Percentiles rank a stretch among this genome's conserved stretches.
These are phyloP conservation scores for Campoplex nolae DNA, from an alignment of 2,888 invertebrate species.

Conservation along the genomic window DNA sequence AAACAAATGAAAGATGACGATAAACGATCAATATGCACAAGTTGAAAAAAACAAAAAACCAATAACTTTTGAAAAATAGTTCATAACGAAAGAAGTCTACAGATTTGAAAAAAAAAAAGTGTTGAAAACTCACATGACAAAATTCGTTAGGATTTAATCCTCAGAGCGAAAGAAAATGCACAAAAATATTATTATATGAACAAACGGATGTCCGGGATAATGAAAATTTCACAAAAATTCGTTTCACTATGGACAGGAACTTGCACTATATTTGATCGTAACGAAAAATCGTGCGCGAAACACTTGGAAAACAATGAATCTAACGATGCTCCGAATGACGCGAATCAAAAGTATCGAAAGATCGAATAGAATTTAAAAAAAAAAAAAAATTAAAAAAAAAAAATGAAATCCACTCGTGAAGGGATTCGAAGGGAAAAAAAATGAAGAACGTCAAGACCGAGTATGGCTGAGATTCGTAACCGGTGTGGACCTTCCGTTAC, in stretches of 20 bases:
- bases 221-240: constrained; percentile 8
- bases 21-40: not conserved
- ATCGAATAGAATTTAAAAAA: no score
- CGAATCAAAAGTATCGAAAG: not conserved
- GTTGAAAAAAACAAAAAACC: no score
- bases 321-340: not conserved
- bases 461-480: constrained; percentile 75
- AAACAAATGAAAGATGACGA: not conserved
- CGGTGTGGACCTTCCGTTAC: constrained; percentile 74
- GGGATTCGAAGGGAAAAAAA: constrained; percentile 17
- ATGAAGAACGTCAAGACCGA: constrained; percentile 66
- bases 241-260: constrained; percentile 15
- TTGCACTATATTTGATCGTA: constrained; percentile 4
- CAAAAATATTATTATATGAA: not conserved
- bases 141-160: constrained; percentile 4
- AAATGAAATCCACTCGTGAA: not conserved
- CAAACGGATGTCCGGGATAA: not conserved
- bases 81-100: not conserved
- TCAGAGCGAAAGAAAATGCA: constrained; percentile 3
- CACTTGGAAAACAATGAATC: constrained; percentile 8
- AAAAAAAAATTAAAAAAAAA: no score
- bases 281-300: not conserved
- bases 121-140: no score
- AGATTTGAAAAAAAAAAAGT: no score
- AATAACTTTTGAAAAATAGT: not conserved